Evolutionary conservation across 2,888 invertebrate genomes (phyloP).

Genomic region (Athetis lepigone): DNA sequence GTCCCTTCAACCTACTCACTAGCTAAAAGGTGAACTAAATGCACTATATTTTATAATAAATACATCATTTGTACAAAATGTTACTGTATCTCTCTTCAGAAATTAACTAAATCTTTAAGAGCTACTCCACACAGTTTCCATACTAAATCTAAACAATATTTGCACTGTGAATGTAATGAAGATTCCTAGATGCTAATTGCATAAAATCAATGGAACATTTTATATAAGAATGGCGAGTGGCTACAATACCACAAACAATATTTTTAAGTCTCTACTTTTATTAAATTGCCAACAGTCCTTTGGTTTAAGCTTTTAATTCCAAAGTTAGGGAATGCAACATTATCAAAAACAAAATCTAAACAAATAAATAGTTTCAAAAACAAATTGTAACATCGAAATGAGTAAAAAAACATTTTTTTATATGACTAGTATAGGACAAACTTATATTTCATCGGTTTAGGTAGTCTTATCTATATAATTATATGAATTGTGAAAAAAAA

Average conservation of each 20-base stretch:
- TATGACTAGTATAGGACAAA: conserved; percentile 55
- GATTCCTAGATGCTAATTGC: conserved; percentile 39
- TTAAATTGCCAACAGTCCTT: conserved; percentile 32
- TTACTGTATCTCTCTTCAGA: conserved; percentile 50
- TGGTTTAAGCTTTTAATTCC: conserved; percentile 38
- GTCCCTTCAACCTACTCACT: conserved; percentile 41
- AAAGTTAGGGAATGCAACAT: conserved; percentile 50
- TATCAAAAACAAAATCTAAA: conserved; percentile 14
- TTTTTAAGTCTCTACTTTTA: conserved; percentile 10
- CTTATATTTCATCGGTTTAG: too few species aligned
- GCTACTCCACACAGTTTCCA: conserved; percentile 27
- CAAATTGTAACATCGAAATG: conserved; percentile 25
- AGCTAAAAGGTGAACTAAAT: conserved; percentile 58
- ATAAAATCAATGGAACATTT: conserved; percentile 31
- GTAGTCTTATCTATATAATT: too few species aligned
- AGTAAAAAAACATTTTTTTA: conserved; percentile 34
- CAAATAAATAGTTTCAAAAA: conserved; percentile 11
- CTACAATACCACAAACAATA: conserved; percentile 17
- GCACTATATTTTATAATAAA: conserved; percentile 60
- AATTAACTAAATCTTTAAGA: conserved; percentile 47
- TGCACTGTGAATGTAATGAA: conserved; percentile 53
- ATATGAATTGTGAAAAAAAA: too few species aligned
- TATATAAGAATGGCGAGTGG: conserved; percentile 26
- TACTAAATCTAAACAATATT: conserved; percentile 44
- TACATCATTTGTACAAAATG: conserved; percentile 61